Evolutionary conservation across 2,113 vertebrate genomes (phyloP), one percentile per base, ranked within the genome.

Genomic region (Arothron firmamentum): DNA sequence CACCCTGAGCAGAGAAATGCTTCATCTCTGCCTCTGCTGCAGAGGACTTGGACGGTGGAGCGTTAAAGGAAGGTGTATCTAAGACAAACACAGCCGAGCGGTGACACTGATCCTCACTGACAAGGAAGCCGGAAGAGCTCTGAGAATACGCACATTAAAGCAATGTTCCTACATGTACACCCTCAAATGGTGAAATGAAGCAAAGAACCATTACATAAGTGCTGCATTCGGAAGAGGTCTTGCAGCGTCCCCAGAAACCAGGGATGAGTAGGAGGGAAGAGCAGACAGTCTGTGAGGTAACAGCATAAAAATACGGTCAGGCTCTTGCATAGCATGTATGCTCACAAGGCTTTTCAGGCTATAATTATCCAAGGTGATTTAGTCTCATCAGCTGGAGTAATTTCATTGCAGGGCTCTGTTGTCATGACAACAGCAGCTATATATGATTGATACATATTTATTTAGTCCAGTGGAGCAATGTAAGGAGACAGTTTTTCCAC

Each of bases 381-480:
- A 2, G 43, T 19, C 9, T 47, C 25, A 34, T 28, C n/a, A 68
- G 63, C n/a, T 63, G 10, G 42, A 50, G 62, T 52, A 54, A 7
- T 28, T 70, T 64, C 42, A 66, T 42, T 67, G 52, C 60, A 62
- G 60, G 38, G 56, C 58, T 43, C 53, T 56, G 80, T 85, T 81
- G 82, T 81, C 85, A 87, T 87, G 86, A 79, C 81, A 84, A 87
- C 79, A 74, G 75, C 78, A 80, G 76, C 59, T 63, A 73, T 28
- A 67, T 72, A 16, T 59, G 20, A 47, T 54, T 42, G 45, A 56
- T 1, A 5, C n/a, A n/a, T 19, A 62, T 46, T 56, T 55, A 38
- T 11, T 38, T 38, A 11, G 34, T 12, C 34, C 34, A 38, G 25
- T 28, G 25, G 25, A 28, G 25, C 25, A 28, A 28, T 28, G 25